Evolutionary conservation across 2,113 vertebrate genomes (phyloP), one percentile per base, ranked within the genome.

Genomic region (Turnix velox): DNA sequence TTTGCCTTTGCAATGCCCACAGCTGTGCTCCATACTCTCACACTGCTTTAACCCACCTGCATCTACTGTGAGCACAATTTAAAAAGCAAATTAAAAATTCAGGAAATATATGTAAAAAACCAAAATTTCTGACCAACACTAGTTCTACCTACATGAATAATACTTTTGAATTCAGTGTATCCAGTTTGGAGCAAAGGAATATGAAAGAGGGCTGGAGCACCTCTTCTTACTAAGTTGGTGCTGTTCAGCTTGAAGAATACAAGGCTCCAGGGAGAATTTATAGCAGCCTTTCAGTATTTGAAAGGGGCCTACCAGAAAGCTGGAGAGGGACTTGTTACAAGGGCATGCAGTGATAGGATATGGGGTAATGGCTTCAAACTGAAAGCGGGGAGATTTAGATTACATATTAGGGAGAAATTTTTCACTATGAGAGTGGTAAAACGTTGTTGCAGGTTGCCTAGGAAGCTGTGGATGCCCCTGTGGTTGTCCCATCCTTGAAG

Each of bases 151-250:
- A 80, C 27, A 43, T 16, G 39, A 71, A 48, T 22, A 59, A 46
- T 2, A 1, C 20, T 22, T 71, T 14, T 48, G 43, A 24, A 2
- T 6, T 15, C 48, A 23, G 2, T 5, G 14, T 10, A 65, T 39
- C 35, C 9, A 1, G 16, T 5, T 40, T 18, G 10, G 24, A 65
- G 67, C 25, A 46, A 35, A 11, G 30, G 18, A 30, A 18, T 54
- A 30, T 54, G 30, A 54, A 54, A 31, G 52, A 18, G 52, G 30
- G 10, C 57, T 37, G 23, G 33, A 58, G 57, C 57, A 58, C 22
- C 23, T 58, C 14, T 37, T 33, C 57, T 25, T n/a, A 24, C 14
- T 35, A 22, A 58, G 33, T 25, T 58, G 33, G 55, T 14, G 23
- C 25, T 35, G 33, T 58, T 58, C 23, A 58, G 33, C 33, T 10